Base-by-base conservation (phyloP, 2,888 invertebrate genomes). In the Conomelus anceps region DNA sequence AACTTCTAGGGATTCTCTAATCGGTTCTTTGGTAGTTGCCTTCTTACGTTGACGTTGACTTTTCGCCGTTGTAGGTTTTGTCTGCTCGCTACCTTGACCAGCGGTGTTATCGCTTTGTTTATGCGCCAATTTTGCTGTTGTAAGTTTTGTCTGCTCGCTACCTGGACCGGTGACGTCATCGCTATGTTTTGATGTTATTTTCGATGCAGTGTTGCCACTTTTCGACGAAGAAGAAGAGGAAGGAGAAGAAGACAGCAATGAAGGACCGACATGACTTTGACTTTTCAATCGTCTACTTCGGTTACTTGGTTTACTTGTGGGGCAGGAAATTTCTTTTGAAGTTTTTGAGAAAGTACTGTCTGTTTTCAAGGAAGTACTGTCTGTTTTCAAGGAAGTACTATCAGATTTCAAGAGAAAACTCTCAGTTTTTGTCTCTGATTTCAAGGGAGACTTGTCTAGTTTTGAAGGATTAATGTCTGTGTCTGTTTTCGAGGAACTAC, bases 11-110 rank as follows among this genome's bases (percentile, higher is more conserved):
- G 89, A 89, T 86, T 89, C 89, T 84, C 84, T 85, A 89, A 41
- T 90, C 9, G 90, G 90, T 22, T 84, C 89, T 89, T 88, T 90
- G 11, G 90, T 41, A 0, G 86, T 89, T 1, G 90, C 90, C 84
- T 86, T 89, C 34, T 88, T 90, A 17, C 90, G 22, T 23, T 90
- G 90, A 23, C 90, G 89, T n/a, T 86, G n/a, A 41, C n/a, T 86
- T 34, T 85, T 89, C 1, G 17, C 29, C 24, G 84, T 89, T 13
- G 41, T 17, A 29, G 24, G 34, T 26, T 89, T 85, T 22, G 26
- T 24, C 11, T 24, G 23, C 22, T 89, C 29, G 22, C 85, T 41
- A 41, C 41, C 41, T 41, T 9, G 3, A 17, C 41, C 41, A 13
- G 41, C 17, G n/a, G 63, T n/a, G n/a, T n/a, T n/a, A n/a, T n/a